Evolutionary conservation across 2,113 vertebrate species (phyloP).

Genomic region (Prionailurus viverrinus): DNA sequence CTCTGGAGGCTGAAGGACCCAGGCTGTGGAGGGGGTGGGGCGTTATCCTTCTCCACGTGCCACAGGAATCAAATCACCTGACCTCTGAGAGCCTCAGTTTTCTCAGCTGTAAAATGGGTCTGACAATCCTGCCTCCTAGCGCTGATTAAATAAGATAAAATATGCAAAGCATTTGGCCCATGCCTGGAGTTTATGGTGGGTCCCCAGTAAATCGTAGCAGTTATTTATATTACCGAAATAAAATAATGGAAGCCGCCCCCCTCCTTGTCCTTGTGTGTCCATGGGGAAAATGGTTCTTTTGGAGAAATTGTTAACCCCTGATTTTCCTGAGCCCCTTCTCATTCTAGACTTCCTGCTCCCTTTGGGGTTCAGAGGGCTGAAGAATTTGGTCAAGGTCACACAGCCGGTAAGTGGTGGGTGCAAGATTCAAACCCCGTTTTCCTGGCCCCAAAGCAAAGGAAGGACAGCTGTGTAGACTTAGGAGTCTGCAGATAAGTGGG

Average conservation of each 20-base stretch:
- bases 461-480: accelerated
- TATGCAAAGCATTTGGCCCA: accelerated
- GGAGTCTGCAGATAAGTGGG: accelerated
- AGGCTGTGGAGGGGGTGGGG: too few species aligned
- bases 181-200: accelerated
- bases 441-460: background rate
- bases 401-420: background rate
- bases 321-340: background rate
- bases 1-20: background rate
- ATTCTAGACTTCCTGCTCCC: background rate
- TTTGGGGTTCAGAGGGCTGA: background rate
- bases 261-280: background rate
- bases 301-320: background rate
- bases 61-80: too few species aligned
- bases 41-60: background rate
- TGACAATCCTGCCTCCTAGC: background rate
- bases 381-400: background rate
- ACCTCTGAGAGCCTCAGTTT: background rate
- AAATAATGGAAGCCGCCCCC: background rate
- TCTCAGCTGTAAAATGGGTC: background rate
- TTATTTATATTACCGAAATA: background rate
- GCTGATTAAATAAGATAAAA: background rate
- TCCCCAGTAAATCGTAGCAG: background rate
- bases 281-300: background rate
- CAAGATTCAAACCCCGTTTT: background rate